A percentile compares a stretch with the other conserved stretches of the same genome.
phyloP scores from a whole-genome alignment of 2,888 invertebrate species.

The Eilema sororculum region DNA sequence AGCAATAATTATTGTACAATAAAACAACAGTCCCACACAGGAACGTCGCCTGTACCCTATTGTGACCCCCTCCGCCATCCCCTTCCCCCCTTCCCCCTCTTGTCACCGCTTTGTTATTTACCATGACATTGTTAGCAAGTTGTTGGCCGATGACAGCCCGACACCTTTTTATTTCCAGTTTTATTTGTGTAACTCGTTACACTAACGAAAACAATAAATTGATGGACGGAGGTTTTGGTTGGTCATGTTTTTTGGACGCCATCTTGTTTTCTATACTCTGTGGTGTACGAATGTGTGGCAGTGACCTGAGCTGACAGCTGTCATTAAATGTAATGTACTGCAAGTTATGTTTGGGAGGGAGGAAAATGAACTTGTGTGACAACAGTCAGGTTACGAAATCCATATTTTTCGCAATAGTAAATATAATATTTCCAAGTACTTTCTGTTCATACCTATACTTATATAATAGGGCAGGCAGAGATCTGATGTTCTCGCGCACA shows the following conservation, averaged over 20 bases:
- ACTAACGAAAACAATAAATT: constrained; percentile 54
- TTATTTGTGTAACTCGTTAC: constrained; percentile 56
- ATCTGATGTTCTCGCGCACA: too few relatives aligned
- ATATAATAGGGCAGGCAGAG: too few relatives aligned
- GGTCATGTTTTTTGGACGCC: constrained; percentile 12
- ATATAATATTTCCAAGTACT: too few relatives aligned
- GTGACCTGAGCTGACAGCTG: not conserved
- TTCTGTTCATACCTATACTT: too few relatives aligned
- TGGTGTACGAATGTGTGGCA: constrained; percentile 2
- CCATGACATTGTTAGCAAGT: constrained; percentile 56
- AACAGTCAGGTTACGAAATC: not conserved
- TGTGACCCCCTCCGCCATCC: not conserved
- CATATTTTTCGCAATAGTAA: not conserved
- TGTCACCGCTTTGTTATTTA: constrained; percentile 57
- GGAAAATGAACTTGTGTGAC: not conserved
- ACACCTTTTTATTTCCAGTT: constrained; percentile 54
- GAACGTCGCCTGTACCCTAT: constrained; percentile 33
- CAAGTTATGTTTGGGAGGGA: not conserved
- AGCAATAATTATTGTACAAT: constrained; percentile 35
- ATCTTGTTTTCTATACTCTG: constrained; percentile 9
- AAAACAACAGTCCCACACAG: constrained; percentile 40
- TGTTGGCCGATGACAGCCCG: constrained; percentile 50
- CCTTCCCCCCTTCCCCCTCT: constrained; percentile 25
- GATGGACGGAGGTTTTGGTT: constrained; percentile 34
- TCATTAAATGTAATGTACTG: not conserved